Evolutionary conservation across 2,113 vertebrate species (phyloP), one percentile per base, ranked within the genome.

Genomic region (Perca fluviatilis): DNA sequence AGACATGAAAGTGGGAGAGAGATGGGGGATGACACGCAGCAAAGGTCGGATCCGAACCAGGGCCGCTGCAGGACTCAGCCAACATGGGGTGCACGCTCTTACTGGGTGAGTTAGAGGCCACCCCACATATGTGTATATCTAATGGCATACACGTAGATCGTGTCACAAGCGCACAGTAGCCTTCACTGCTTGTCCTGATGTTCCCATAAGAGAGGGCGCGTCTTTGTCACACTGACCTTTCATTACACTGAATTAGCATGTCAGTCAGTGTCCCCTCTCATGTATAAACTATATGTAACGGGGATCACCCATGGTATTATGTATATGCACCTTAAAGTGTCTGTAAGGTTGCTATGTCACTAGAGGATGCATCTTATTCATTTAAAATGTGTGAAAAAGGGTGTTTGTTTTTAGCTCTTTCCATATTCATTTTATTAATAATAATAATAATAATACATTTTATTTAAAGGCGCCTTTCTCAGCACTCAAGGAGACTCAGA

Each of bases 181-280:
- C 50, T 8, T 53, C 23, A 73, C 19, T 49, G 63, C 70, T 82
- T 67, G 65, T 74, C 67, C 61, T 16, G 9, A 64, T 33, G 56
- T 71, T 74, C 66, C 75, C 61, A 61, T 63, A 49, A 70, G 68
- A 82, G 54, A 14, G 43, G 82, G 30, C 36, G 36, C 33, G 33
- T 65, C 25, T 62, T 60, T 85, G 71, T 84, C 85, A 83, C 61
- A 0, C 77, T 90, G 82, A 91, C 86, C 84, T 87, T 86, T 89
- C 51, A 79, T n/a, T 74, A 70, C 73, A 80, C 80, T 76, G 79
- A 76, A 85, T 88, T 80, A 89, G 74, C 83, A 81, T 47, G 58
- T 73, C 89, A 70, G 70, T 86, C 50, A 71, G 33, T 43, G 21
- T 47, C 23, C 49, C n/a, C 50, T 65, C 75, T 63, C 57, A n/a